These are phyloP conservation scores for Hippocampus kuda DNA, from an alignment of 2,797 vertebrate genomes.

Conservation along the genomic window DNA sequence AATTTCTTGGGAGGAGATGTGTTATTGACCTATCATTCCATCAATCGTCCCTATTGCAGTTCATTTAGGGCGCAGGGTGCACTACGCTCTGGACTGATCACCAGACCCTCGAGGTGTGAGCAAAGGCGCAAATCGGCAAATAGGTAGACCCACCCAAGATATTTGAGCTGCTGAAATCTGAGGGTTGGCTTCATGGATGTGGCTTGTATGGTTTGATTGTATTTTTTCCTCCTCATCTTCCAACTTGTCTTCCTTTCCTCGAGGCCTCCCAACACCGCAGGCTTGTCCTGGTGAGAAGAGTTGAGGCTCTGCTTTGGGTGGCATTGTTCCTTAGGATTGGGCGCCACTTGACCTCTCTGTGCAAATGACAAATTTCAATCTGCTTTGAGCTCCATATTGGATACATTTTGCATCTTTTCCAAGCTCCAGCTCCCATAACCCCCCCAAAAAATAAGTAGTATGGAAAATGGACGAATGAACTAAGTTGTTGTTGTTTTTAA, in stretches of 20 bases:
- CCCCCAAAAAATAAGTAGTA: too few species aligned
- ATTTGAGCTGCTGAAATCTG: neutral
- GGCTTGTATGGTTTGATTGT: neutral
- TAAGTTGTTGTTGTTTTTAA: too few species aligned
- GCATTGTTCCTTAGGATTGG: neutral
- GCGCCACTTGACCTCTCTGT: conserved; percentile 4
- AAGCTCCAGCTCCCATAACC: too few species aligned
- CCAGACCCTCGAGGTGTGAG: too few species aligned
- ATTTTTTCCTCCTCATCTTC: neutral
- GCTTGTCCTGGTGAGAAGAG: neutral
- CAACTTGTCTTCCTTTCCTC: neutral
- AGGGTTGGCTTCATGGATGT: neutral
- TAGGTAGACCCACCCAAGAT: neutral
- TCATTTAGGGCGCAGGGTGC: neutral
- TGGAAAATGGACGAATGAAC: too few species aligned
- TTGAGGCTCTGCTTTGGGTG: neutral
- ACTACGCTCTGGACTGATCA: too few species aligned
- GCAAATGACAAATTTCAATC: neutral
- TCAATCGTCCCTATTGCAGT: neutral
- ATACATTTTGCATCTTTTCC: too few species aligned
- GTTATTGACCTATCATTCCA: neutral
- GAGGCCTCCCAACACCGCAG: neutral
- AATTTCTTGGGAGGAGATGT: neutral
- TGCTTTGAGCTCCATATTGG: too few species aligned
- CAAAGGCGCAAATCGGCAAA: neutral